Evolutionary conservation across 2,113 vertebrate species (phyloP), one percentile per base, ranked within the genome.

Genomic region (Verasper variegatus): DNA sequence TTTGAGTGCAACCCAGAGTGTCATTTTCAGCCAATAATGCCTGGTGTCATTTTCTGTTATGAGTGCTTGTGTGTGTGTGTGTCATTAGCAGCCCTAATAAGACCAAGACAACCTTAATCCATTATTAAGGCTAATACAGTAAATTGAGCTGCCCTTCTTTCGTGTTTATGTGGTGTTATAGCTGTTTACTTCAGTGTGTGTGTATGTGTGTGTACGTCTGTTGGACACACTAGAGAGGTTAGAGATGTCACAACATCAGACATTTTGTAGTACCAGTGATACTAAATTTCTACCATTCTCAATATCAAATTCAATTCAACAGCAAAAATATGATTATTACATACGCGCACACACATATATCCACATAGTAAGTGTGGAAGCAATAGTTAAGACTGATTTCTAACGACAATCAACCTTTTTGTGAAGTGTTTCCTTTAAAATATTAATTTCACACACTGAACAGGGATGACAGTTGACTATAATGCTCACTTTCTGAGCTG

Each of bases 61-160:
- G 62, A 61, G 24, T 23, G 58, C n/a, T n/a, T 31, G 21, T 55
- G 74, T 45, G 64, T 49, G 55, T 24, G 13, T 69, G 31, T 51
- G 31, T 45, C 56, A 24, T 3, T n/a, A 20, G 54, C 17, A 37
- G 8, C 23, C 47, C 40, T 56, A 68, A 63, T 59, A 63, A 63
- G 64, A 71, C 24, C 76, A 78, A 31, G 64, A 35, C 55, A 63
- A 31, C 58, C 75, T 65, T 21, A n/a, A 37, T 76, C 71, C 21
- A 14, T 71, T 72, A 61, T 74, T 70, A 42, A 75, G 68, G 55
- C 77, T 68, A 47, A 51, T 56, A 35, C 47, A 61, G 61, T 74
- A 64, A 71, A 80, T 55, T 17, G 12, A 61, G 64, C 71, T 49
- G 76, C 37, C 15, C 27, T 21, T n/a, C 17, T 24, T 54, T 31